A percentile compares a stretch with the other conserved stretches of the same genome.
phyloP scores from a whole-genome alignment of 2,797 vertebrate species.

The Sciurus carolinensis region DNA sequence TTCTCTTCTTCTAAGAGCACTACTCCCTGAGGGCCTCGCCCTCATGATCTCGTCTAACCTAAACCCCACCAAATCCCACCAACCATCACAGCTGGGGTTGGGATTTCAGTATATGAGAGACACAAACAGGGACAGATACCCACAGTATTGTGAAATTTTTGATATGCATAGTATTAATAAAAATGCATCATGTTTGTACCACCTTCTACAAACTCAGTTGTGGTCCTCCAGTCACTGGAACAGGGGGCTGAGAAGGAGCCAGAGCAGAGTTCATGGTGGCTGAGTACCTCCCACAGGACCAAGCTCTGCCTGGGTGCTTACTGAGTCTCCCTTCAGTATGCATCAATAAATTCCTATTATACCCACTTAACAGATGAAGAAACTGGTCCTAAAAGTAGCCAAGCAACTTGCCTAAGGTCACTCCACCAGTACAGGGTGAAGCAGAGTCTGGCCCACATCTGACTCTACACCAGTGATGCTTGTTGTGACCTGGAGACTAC shows the following conservation, averaged over 20 bases:
- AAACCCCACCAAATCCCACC: neutral
- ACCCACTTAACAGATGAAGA: neutral
- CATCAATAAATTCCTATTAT: neutral
- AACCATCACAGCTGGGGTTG: neutral
- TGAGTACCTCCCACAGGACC: neutral
- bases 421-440: neutral
- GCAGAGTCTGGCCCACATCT: neutral
- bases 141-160: neutral
- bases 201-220: neutral
- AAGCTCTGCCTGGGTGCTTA: neutral
- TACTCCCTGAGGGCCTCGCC: neutral
- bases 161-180: too few species aligned
- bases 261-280: accelerated
- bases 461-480: neutral
- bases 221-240: neutral
- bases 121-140: neutral
- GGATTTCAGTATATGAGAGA: neutral
- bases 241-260: too few species aligned
- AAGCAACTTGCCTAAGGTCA: neutral
- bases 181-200: accelerated
- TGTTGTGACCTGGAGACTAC: too few species aligned
- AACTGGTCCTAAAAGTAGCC: neutral
- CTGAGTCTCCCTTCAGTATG: too few species aligned
- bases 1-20: neutral
- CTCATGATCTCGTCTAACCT: too few species aligned